Base-by-base conservation (phyloP, 1,140 invertebrate species). In the Apis florea region DNA sequence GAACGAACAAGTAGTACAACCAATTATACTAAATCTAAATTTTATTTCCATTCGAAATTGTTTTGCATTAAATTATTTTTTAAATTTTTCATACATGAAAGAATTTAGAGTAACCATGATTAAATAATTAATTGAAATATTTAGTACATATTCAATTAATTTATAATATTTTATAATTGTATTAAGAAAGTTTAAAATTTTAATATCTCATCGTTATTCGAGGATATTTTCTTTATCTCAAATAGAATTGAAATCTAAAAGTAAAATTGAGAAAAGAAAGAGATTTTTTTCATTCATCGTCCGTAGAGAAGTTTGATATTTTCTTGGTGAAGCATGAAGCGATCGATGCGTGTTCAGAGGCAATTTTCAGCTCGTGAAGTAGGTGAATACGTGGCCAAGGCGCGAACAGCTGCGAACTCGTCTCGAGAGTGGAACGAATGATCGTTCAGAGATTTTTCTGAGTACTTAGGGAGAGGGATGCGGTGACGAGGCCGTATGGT, bases 21-120 rank as follows among this genome's bases (percentile, higher is more conserved):
- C 68, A 88, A 88, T 88, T 88, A 83, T 83, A 80, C 83, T 51
- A 79, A 72, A 75, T 83, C 80, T 85, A 71, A 85, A 87, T 88
- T 79, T 82, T 84, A 87, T 79, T 47, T 72, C 72, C 59, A 47
- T 26, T 53, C 8, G 49, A 53, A 21, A 12, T n/a, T 47, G 5
- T 6, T 15, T 67, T 40, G 1, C 2, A 82, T 66, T 79, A 21
- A 58, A 63, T 24, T 66, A 56, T 68, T 15, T 40, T 40, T 40
- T 4, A 40, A 61, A 21, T 9, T 61, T 72, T 51, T n/a, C 12
- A 15, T 15, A 9, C n/a, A 40, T 11, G 58, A 82, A 70, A 54
- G 49, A 67, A 68, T 15, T 67, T 10, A n/a, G 31, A 49, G 66
- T 24, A 24, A 49, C 24, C 13, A 19, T 6, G 8, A 26, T 26